Evolutionary conservation across 2,888 invertebrate species (phyloP).

Genomic region (Caenorhabditis japonica): DNA sequence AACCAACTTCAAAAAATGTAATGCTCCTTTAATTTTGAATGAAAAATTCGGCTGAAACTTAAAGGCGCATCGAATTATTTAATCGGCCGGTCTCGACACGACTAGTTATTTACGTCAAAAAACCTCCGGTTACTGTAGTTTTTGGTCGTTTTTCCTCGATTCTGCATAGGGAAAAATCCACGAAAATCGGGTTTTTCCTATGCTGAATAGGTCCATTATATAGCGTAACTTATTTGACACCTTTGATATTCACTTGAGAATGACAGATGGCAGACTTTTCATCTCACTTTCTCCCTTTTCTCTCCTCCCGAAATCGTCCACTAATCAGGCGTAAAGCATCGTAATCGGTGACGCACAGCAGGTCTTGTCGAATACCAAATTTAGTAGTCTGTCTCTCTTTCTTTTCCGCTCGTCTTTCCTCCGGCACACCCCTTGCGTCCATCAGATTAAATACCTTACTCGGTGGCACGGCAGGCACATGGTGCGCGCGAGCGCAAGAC

Average conservation of each 20-base stretch:
- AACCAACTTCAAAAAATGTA: too few relatives aligned
- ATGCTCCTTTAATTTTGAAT: too few relatives aligned
- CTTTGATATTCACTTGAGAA: neutral
- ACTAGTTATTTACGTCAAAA: too few relatives aligned
- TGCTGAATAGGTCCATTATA: conserved; percentile 2
- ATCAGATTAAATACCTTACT: conserved; percentile 40
- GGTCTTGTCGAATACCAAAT: conserved; percentile 24
- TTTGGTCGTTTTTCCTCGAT: too few relatives aligned
- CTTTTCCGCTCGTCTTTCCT: neutral
- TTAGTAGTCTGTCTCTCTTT: conserved; percentile 2
- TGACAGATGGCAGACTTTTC: conserved; percentile 10
- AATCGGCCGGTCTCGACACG: too few relatives aligned
- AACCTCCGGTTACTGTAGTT: too few relatives aligned
- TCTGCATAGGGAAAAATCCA: too few relatives aligned
- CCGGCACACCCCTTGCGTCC: conserved; percentile 31
- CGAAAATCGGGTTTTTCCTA: too few relatives aligned
- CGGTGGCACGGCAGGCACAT: conserved; percentile 24
- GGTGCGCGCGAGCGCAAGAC: conserved; percentile 33
- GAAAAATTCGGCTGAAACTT: too few relatives aligned
- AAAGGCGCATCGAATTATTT: too few relatives aligned
- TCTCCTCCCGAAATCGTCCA: conserved; percentile 1
- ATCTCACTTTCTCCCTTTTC: too few relatives aligned
- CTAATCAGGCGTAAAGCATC: conserved; percentile 39
- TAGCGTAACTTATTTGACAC: neutral
- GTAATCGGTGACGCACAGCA: neutral